Conservation (phyloP, 35 echinoderm and acorn worm genomes). For the Heliocidaris tuberculata region DNA sequence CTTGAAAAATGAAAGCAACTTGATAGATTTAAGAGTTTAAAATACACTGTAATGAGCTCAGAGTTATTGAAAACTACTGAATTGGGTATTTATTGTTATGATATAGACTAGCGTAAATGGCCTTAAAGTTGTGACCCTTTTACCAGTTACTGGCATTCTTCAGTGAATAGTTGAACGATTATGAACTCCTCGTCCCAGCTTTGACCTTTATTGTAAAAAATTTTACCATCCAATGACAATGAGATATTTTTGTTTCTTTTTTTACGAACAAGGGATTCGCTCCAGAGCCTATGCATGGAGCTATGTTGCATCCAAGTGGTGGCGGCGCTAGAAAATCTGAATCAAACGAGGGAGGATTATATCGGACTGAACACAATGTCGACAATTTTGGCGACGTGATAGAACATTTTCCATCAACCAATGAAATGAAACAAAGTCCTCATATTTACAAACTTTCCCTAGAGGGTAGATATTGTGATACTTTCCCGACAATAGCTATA, state of each 20-base stretch:
- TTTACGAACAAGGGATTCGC: neutral
- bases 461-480: too few relatives aligned
- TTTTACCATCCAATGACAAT: neutral
- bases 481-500: too few relatives aligned
- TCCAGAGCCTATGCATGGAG: neutral
- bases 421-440: too few relatives aligned
- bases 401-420: too few relatives aligned
- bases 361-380: too few relatives aligned
- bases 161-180: neutral
- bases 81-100: too few relatives aligned
- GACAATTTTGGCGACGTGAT: too few relatives aligned
- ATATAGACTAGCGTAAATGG: too few relatives aligned
- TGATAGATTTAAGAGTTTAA: neutral
- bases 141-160: neutral
- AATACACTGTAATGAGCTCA: neutral
- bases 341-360: too few relatives aligned
- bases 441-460: too few relatives aligned
- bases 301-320: too few relatives aligned
- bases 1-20: neutral
- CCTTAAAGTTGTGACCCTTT: neutral
- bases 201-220: neutral
- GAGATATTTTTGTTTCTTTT: neutral
- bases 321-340: too few relatives aligned
- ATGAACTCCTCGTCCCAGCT: neutral
- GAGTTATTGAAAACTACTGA: neutral